Conservation (phyloP, 1,140 invertebrate species). For the Platyscapa corneri region DNA sequence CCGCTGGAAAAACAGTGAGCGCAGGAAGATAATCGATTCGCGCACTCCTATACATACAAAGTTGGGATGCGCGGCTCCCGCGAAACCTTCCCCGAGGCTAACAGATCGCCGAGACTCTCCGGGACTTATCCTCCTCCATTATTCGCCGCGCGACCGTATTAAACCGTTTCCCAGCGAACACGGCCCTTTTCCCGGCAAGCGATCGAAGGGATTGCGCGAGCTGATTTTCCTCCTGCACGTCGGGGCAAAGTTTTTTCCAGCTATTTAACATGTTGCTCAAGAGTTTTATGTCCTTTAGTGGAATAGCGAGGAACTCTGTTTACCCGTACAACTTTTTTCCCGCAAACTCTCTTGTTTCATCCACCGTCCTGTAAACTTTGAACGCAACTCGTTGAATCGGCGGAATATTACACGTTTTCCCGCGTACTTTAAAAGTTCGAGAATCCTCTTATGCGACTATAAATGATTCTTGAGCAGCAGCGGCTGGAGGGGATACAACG, state of each 20-base stretch:
- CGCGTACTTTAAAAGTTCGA: background rate
- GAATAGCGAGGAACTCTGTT: background rate
- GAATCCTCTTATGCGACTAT: background rate
- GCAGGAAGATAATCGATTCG: conserved; percentile 54
- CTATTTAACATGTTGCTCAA: background rate
- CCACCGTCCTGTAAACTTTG: background rate
- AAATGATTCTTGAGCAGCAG: background rate
- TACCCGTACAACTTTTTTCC: background rate
- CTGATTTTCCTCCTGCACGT: background rate
- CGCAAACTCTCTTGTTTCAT: background rate
- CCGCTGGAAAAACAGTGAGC: conserved; percentile 34
- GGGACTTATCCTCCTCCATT: background rate
- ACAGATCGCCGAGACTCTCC: background rate
- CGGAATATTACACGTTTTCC: background rate
- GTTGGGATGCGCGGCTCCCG: background rate
- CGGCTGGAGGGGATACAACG: too few species aligned
- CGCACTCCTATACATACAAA: background rate
- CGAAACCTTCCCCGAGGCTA: background rate
- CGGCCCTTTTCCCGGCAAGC: background rate
- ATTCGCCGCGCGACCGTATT: background rate
- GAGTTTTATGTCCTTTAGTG: background rate
- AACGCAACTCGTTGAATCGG: background rate
- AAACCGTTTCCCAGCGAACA: background rate
- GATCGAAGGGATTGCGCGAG: background rate
- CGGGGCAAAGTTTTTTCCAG: background rate